These are phyloP conservation scores for Lasioglossum villosulum DNA, from an alignment of 2,888 invertebrate species.

Conservation along the genomic window DNA sequence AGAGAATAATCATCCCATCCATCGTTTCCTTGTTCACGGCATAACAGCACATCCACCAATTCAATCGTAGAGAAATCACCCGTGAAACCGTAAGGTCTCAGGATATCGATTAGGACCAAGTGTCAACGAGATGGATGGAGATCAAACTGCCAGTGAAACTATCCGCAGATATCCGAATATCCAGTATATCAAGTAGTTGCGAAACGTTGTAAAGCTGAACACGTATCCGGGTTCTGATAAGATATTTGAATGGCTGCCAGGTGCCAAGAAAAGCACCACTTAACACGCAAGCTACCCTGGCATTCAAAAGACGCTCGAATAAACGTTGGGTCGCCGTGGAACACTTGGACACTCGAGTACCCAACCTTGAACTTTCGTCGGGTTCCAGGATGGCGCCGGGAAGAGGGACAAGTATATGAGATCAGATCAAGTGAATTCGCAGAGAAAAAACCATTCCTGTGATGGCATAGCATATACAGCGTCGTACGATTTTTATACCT, in stretches of 20 bases:
- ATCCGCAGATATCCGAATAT: neutral
- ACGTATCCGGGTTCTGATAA: conserved; percentile 30
- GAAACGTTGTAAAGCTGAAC: neutral
- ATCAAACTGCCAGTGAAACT: neutral
- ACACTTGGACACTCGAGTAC: neutral
- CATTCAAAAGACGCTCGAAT: neutral
- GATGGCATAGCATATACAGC: neutral
- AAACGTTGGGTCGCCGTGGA: neutral
- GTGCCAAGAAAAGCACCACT: neutral
- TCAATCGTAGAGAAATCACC: neutral
- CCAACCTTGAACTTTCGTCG: conserved; percentile 2
- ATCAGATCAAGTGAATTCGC: neutral
- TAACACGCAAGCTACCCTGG: neutral
- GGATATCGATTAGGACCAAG: neutral
- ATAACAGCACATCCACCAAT: neutral
- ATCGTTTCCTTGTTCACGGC: too few species aligned
- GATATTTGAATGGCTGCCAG: conserved; percentile 69
- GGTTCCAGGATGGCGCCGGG: neutral
- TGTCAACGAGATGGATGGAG: neutral
- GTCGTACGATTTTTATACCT: conserved; percentile 86
- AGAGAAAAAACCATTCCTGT: neutral
- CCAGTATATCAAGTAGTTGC: neutral
- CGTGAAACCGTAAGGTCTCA: neutral
- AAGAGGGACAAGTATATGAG: neutral
- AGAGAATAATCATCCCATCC: too few species aligned